Conservation (phyloP, 2,797 vertebrate genomes). For the Danio albolineatus region DNA sequence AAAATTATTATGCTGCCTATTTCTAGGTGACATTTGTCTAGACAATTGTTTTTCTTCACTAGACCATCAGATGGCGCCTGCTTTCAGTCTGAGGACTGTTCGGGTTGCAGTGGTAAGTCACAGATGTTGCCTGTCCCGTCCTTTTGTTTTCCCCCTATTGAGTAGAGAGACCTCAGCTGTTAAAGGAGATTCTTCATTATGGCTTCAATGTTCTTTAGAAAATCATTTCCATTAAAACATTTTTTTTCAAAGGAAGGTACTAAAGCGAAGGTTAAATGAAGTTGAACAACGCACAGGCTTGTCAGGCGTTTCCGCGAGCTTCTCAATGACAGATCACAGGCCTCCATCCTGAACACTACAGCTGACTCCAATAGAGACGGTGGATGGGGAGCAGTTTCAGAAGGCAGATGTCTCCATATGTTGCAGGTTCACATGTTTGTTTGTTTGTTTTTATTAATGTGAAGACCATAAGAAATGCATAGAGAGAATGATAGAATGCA, state of each 20-base stretch:
- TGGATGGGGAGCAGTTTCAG: background rate
- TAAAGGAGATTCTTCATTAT: conserved; percentile 85
- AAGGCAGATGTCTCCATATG: conserved; percentile 25
- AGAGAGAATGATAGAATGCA: background rate
- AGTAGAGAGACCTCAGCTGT: conserved; percentile 84
- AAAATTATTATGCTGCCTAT: conserved; percentile 30
- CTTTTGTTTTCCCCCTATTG: conserved; percentile 79
- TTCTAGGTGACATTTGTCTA: conserved; percentile 40
- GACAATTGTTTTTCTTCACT: conserved; percentile 49
- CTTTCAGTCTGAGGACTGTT: conserved; percentile 50
- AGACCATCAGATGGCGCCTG: conserved; percentile 75
- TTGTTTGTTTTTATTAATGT: background rate
- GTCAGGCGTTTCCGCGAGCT: conserved; percentile 72
- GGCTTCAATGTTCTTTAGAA: conserved; percentile 85
- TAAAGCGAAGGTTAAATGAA: conserved; percentile 85
- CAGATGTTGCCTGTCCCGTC: conserved; percentile 82
- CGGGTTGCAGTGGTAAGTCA: conserved; percentile 69
- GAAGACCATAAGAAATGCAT: background rate
- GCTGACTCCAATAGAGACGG: conserved; percentile 33
- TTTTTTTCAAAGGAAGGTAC: conserved; percentile 79
- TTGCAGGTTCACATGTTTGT: conserved; percentile 27
- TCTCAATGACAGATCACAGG: conserved; percentile 57
- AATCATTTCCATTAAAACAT: conserved; percentile 87
- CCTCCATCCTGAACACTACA: conserved; percentile 48
- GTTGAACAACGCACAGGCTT: conserved; percentile 74